Evolutionary conservation across 2,888 invertebrate genomes (phyloP), one percentile per base, ranked within the genome.

Genomic region (Sinopyrophorus schimmeli): DNA sequence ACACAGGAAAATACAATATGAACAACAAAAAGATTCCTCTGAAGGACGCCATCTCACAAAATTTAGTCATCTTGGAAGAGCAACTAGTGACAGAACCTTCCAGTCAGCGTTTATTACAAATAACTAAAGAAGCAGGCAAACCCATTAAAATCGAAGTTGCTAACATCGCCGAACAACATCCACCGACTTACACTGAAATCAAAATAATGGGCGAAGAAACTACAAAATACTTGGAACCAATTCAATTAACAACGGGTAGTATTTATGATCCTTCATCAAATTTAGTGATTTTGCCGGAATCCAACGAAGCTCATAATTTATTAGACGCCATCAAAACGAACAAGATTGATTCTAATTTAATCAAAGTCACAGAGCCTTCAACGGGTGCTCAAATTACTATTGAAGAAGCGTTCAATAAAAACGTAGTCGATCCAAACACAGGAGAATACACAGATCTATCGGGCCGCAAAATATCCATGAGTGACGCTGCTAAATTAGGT

Each of bases 211-310:
- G 78, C 30, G 73, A 74, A 24, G 69, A 67, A 28, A 63, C 63
- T 1, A 61, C 60, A 34, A n/a, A n/a, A n/a, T 75, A 40, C n/a
- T 75, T 80, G 55, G 86, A 88, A 68, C 89, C 88, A 0, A 74
- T 90, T 5, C 84, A 87, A 74, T 79, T 90, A 35, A 76, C 80
- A 16, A 82, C 83, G 0, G 88, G 87, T 4, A 76, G 87, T 3
- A 87, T 89, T 54, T 90, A 86, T 68, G 89, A 91, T 71, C 89
- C 91, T 0, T 79, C 84, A 1, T 85, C 87, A 6, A 84, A 87
- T 2, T 71, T 86, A 48, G 82, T 91, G 6, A 84, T 87, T 61
- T 84, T 86, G 38, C 84, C 87, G 1, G 81, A 84, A 42, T 81
- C 80, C 6, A 86, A 86, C 18, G 77, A 82, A 65, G 84, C 87